A percentile compares a stretch with the other conserved stretches of the same genome.
Evolutionary conservation across 2,113 vertebrate species (phyloP).

Genomic region (Oreocharis arfaki): DNA sequence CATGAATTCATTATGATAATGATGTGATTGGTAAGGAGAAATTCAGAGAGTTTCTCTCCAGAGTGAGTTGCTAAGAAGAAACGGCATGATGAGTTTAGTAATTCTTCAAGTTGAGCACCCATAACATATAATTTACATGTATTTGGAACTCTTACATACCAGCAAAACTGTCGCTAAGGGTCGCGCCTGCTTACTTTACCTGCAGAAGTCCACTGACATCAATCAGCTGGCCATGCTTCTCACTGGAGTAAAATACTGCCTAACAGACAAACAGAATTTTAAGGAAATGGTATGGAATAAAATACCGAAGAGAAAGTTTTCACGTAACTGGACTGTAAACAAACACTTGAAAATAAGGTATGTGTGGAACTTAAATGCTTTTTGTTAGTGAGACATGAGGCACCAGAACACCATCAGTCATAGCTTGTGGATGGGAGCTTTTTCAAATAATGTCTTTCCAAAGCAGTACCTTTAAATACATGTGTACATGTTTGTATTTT

Average conservation of each 20-base stretch:
- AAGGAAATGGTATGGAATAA: background rate
- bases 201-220: background rate
- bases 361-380: background rate
- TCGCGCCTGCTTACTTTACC: background rate
- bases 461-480: background rate
- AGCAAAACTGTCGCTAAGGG: background rate
- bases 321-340: background rate
- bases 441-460: background rate
- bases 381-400: background rate
- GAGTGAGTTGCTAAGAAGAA: background rate
- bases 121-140: background rate
- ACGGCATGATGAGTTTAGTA: background rate
- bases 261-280: background rate
- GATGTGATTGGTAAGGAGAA: slow-evolving; percentile 43
- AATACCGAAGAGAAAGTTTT: background rate
- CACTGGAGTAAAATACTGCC: background rate
- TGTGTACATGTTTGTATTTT: background rate
- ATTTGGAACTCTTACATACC: background rate
- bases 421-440: background rate
- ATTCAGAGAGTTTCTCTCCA: slow-evolving; percentile 35
- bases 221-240: background rate
- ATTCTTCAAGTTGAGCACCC: background rate
- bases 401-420: background rate
- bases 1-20: slow-evolving; percentile 50
- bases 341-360: background rate